These are phyloP conservation scores for Pemphredon lugubris DNA, from an alignment of 2,888 invertebrate genomes.

Conservation along the genomic window DNA sequence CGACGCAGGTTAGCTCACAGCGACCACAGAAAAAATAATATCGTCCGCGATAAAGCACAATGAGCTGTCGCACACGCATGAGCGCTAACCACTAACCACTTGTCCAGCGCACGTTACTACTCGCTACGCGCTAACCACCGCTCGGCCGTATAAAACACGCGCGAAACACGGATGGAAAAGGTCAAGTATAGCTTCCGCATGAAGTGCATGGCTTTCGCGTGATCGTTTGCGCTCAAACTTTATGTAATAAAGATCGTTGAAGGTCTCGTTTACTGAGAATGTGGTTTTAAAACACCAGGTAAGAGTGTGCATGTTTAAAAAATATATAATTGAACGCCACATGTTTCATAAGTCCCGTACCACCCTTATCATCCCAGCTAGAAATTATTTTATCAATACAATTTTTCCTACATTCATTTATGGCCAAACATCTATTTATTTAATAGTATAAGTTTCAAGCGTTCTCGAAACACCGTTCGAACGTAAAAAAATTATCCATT, in stretches of 20 bases:
- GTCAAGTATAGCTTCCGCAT: conserved; percentile 77
- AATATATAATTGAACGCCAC: too few relatives aligned
- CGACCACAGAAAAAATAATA: conserved; percentile 71
- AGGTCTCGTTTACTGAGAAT: too few relatives aligned
- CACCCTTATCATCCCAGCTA: too few relatives aligned
- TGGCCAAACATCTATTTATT: too few relatives aligned
- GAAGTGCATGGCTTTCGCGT: conserved; percentile 53
- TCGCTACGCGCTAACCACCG: conserved; percentile 57
- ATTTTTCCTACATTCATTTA: too few relatives aligned
- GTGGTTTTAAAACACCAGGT: too few relatives aligned
- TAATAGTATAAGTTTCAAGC: too few relatives aligned
- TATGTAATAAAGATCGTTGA: not conserved
- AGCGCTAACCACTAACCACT: conserved; percentile 68
- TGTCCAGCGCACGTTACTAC: conserved; percentile 8
- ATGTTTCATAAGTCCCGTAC: too few relatives aligned
- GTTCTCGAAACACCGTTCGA: too few relatives aligned
- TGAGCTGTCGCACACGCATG: conserved; percentile 69
- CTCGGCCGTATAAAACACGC: conserved; percentile 30
- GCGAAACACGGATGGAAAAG: conserved; percentile 72
- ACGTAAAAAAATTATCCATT: too few relatives aligned
- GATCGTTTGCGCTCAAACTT: not conserved
- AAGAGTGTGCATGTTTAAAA: too few relatives aligned
- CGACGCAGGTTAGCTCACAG: conserved; percentile 80
- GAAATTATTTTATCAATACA: too few relatives aligned
- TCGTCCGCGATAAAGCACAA: conserved; percentile 33